Evolutionary conservation across 2,797 vertebrate species (phyloP), one percentile per base, ranked within the genome.

Genomic region (Chanos chanos): DNA sequence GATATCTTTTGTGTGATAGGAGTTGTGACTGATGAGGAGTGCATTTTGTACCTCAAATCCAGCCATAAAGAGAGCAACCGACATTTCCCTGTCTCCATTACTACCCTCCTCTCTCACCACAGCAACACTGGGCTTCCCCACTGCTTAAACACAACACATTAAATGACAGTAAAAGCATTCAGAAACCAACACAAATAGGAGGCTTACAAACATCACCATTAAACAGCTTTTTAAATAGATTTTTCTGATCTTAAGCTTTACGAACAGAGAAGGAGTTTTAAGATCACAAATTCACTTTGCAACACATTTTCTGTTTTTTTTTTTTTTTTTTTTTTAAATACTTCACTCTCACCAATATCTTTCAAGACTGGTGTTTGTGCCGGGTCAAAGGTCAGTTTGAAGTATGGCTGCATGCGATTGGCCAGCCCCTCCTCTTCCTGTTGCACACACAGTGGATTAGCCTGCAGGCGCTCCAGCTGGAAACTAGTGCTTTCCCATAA

Each of bases 21-120:
- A n/a, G n/a, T n/a, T n/a, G n/a, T n/a, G n/a, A n/a, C n/a, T n/a
- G n/a, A n/a, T n/a, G n/a, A n/a, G n/a, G n/a, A n/a, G n/a, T n/a
- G n/a, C n/a, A n/a, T n/a, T n/a, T n/a, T 41, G 40, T 64, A 97
- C 95, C 91, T 97, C 91, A 68, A 96, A 97, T 40, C 92, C 94
- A 0, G 92, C 92, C 92, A 93, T 89, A 37, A 88, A 73, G 41
- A 96, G 86, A 28, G 93, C 91, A 0, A 82, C 90, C 0, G 87
- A 88, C 94, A 97, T 97, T 78, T 96, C 94, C 21, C 94, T 65
- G 78, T 97, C 94, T 27, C 95, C 95, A 0, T 97, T 97, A 71
- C 95, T 97, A 62, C 95, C 94, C 57, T 97, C 95, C 59, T 97
- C 95, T 43, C 95, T 81, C 60, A 96, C 68, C 59, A 95, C 84